Evolutionary conservation across 2,888 invertebrate genomes (phyloP), one percentile per base, ranked within the genome.

Genomic region (Lordiphosa andalusiaca): DNA sequence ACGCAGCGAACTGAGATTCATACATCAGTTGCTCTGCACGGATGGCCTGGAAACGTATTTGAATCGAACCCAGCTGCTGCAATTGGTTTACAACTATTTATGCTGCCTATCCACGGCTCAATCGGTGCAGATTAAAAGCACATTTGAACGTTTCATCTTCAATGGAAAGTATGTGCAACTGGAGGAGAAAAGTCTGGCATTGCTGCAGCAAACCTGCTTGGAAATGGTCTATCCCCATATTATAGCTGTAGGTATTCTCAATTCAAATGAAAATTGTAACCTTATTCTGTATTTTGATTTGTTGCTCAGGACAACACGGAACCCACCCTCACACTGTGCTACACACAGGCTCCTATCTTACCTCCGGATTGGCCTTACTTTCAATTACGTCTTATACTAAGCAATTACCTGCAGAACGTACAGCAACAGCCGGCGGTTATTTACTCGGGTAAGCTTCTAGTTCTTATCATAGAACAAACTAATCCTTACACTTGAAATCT

Each of bases 321-420:
- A 87, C 75, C 90, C 5, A 91, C 90, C 48, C 76, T 92, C 19
- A 85, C 90, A 1, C 83, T 91, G 16, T 89, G 88, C 36, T 90
- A 90, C 71, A 93, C 92, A 91, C 90, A 91, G 66, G 92, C 93
- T 47, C 92, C 93, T 9, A 92, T 95, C 10, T 90, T 95, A 69
- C 95, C 95, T 0, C 91, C 92, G 48, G 95, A 96, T 84, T 96
- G 96, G 96, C 93, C 95, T 9, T 96, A 94, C 88, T 89, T 93
- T 76, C 93, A 94, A 25, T 91, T 95, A 21, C 88, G 88, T 33
- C 65, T 73, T 6, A 83, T 91, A 50, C 73, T 88, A 38, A 84
- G 70, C 57, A 88, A 88, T 53, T 89, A 86, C 63, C 54, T 89
- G 52, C 73, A 84, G 37, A 88, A 87, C 73, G 69, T 86, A 42